Percentiles rank a stretch among this genome's conserved stretches.
These are phyloP conservation scores for Pangasianodon gigas DNA, from an alignment of 2,113 vertebrate species.

Conservation along the genomic window DNA sequence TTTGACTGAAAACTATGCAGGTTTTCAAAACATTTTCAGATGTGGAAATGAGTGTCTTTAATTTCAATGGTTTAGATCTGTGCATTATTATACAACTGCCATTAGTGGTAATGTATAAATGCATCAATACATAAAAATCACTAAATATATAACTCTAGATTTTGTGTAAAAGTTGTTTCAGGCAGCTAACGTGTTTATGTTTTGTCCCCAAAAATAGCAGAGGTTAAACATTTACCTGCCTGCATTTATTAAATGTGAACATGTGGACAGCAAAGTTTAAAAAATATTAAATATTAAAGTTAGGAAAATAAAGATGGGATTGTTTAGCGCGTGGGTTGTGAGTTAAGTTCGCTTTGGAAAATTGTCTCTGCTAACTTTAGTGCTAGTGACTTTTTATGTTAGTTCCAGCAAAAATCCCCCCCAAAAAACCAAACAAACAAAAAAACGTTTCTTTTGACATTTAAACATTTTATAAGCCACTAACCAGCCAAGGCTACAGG, in stretches of 20 bases:
- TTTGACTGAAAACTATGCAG: background rate
- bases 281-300: background rate
- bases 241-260: background rate
- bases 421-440: too few relatives aligned
- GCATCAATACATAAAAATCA: background rate
- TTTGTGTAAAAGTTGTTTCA: background rate
- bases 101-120: background rate
- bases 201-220: background rate
- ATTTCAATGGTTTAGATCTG: background rate
- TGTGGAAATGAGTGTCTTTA: background rate
- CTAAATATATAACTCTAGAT: background rate
- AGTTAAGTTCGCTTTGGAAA: background rate
- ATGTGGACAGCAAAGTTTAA: background rate
- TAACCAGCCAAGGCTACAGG: background rate
- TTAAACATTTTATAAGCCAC: too few relatives aligned
- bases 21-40: background rate
- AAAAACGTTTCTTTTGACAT: background rate
- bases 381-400: background rate
- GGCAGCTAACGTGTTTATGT: background rate
- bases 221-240: background rate
- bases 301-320: background rate
- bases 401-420: background rate
- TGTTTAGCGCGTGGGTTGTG: background rate
- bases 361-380: background rate
- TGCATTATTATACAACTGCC: background rate